Evolutionary conservation across 1,140 invertebrate genomes (phyloP), one percentile per base, ranked within the genome.

Genomic region (Caenorhabditis remanei): DNA sequence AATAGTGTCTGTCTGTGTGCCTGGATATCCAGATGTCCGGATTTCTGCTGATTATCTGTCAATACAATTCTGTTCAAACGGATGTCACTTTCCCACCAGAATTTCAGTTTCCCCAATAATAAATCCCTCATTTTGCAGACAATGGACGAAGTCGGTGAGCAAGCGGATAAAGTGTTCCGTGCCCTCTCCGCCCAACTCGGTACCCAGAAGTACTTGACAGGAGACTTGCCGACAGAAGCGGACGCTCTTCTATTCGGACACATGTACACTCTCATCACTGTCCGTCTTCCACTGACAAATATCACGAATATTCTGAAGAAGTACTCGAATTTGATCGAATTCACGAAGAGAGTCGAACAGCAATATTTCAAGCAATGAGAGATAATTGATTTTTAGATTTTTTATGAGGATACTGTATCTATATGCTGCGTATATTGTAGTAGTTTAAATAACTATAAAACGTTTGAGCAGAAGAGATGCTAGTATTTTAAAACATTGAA

Each of bases 161-260:
- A 82, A 65, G 88, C 88, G 24, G 63, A 86, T 24, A 82, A 87
- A 55, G 86, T 85, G n/a, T 91, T 91, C 82, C 90, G 89, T 55
- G 89, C 91, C 0, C 83, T 91, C 32, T 91, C 89, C 21, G 61
- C 87, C 32, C 90, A 91, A 84, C 84, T 92, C 7, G 90, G 90
- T 8, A 86, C 56, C 24, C 55, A 89, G n/a, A 90, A 88, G 32
- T 91, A 84, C 83, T 71, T 89, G 19, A 63, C 55, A 71, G 82
- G 61, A 84, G 79, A 87, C 21, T 61, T 67, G 63, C 83, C 67
- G n/a, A 87, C 96, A 32, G 96, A 98, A 93, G 93, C 99, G 89
- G 97, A 99, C 94, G 97, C 97, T 14, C 93, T 98, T n/a, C 95
- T 98, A 0, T 99, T 98, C 94, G 98, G 97, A 32, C 97, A 99